phyloP scores from a whole-genome alignment of 1,140 invertebrate species.

The Diachasma alloeum region DNA sequence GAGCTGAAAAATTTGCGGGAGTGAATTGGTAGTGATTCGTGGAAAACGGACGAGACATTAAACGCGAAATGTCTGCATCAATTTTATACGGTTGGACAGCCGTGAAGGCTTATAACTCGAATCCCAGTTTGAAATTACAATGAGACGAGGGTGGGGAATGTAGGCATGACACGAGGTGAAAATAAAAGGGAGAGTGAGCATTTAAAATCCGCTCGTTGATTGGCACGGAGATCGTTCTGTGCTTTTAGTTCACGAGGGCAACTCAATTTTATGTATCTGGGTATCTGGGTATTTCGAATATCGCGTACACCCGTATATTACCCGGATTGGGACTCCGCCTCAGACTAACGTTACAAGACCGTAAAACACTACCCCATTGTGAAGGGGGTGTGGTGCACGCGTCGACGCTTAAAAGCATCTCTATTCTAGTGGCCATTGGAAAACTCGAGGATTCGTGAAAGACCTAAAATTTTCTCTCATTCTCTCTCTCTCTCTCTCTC shows the following conservation, averaged over 20 bases:
- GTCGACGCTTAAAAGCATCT: constrained; percentile 10
- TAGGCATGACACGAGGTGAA: neutral
- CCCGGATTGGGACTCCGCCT: neutral
- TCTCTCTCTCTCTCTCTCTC: neutral
- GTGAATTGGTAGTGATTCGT: constrained; percentile 9
- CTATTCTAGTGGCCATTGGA: constrained; percentile 1
- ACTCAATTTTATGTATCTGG: constrained; percentile 23
- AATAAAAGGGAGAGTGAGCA: constrained; percentile 17
- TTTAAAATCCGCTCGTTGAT: constrained; percentile 40
- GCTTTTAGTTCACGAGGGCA: constrained; percentile 36
- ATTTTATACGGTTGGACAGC: constrained; percentile 10
- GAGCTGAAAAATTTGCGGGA: constrained; percentile 14
- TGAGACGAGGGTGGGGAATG: constrained; percentile 9
- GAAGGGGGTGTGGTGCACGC: neutral
- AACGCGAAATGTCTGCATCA: constrained; percentile 18
- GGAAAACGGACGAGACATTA: neutral
- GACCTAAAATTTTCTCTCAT: neutral
- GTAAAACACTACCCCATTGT: constrained; percentile 9
- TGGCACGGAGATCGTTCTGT: constrained; percentile 38
- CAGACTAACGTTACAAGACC: constrained; percentile 4
- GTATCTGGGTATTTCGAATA: constrained; percentile 18
- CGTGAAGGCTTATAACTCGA: constrained; percentile 33
- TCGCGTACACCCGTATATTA: constrained; percentile 10
- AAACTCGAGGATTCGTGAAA: neutral
- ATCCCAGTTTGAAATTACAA: constrained; percentile 37